Conservation (phyloP, 2,113 vertebrate genomes). For the Strix aluco region DNA sequence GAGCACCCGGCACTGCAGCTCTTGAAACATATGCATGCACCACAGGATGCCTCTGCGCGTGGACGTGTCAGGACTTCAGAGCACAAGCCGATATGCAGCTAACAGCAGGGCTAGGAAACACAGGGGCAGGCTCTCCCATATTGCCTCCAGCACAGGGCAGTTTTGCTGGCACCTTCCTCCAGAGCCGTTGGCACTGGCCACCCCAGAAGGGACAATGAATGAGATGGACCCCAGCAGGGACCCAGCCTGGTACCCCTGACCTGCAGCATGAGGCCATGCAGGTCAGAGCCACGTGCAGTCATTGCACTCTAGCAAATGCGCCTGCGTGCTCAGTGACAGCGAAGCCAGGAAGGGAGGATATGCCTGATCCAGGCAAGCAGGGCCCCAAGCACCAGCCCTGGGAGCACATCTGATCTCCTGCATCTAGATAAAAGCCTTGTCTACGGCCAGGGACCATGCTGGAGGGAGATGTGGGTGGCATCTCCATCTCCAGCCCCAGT, state of each 20-base stretch:
- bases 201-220: background rate
- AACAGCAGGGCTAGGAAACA: background rate
- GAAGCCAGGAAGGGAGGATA: background rate
- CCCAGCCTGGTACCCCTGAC: background rate
- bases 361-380: background rate
- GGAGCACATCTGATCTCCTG: background rate
- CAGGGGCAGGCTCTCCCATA: fast-evolving
- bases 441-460: background rate
- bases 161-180: background rate
- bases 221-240: background rate
- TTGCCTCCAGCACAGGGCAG: fast-evolving
- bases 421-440: background rate
- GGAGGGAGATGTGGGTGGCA: background rate
- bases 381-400: fast-evolving
- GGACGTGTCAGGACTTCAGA: background rate
- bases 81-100: fast-evolving
- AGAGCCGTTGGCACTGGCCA: fast-evolving
- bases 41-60: fast-evolving
- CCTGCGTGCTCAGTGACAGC: fast-evolving
- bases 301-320: background rate
- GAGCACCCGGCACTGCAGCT: background rate
- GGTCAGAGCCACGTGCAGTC: fast-evolving
- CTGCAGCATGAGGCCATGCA: fast-evolving
- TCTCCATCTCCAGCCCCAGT: background rate
- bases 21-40: background rate